These are phyloP conservation scores for Colius striatus DNA, from an alignment of 2,113 vertebrate species.

Conservation along the genomic window DNA sequence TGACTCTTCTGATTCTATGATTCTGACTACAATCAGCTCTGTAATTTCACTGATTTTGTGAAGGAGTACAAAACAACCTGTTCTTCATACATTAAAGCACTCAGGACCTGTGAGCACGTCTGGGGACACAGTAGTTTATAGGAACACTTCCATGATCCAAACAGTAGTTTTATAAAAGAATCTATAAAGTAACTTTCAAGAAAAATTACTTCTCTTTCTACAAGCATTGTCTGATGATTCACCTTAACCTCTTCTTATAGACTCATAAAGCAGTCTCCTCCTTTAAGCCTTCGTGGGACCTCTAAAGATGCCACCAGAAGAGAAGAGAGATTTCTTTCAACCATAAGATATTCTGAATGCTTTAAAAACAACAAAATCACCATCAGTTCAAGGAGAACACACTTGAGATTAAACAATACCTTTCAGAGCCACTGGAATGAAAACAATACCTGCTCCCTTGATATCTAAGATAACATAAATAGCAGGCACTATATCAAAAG, in stretches of 20 bases:
- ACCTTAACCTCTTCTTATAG: not conserved
- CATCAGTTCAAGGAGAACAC: not conserved
- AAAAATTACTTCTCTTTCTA: not conserved
- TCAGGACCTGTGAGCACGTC: not conserved
- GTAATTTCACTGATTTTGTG: not conserved
- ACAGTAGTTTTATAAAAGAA: not conserved
- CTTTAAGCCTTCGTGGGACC: not conserved
- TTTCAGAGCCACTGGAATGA: not conserved
- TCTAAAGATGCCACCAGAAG: not conserved
- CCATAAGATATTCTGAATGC: accelerated
- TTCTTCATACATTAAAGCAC: not conserved
- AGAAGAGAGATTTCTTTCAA: not conserved
- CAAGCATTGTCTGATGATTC: not conserved
- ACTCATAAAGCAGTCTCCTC: not conserved
- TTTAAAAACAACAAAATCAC: not conserved
- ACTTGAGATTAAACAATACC: not conserved
- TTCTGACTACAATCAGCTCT: not conserved
- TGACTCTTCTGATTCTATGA: too few species aligned
- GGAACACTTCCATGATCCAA: not conserved
- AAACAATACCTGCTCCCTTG: not conserved
- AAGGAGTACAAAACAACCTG: not conserved
- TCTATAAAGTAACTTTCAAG: not conserved
- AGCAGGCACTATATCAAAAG: not conserved
- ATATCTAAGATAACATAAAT: not conserved
- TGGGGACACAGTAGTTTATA: not conserved